Percentiles rank a stretch among this genome's conserved stretches.
Evolutionary conservation across 2,113 vertebrate species (phyloP).

Genomic region (Microcebus griseorufus): DNA sequence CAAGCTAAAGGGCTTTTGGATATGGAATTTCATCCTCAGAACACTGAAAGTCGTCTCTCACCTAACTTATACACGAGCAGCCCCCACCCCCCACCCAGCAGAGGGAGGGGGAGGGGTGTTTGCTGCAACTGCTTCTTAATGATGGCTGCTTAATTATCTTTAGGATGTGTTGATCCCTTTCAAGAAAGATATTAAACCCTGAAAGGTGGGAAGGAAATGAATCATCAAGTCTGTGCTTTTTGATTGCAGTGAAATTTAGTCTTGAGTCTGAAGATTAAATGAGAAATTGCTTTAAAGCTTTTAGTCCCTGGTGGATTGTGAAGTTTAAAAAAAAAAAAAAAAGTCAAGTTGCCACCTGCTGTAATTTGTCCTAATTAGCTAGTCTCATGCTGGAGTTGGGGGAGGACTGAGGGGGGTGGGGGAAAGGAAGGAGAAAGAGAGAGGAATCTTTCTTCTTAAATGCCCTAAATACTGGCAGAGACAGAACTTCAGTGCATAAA

Average conservation of each 20-base stretch:
- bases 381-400: slow-evolving; percentile 36
- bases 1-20: not conserved
- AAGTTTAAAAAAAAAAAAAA: slow-evolving; percentile 35
- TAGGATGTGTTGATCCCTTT: slow-evolving; percentile 68
- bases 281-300: slow-evolving; percentile 77
- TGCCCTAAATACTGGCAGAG: slow-evolving; percentile 45
- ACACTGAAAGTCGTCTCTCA: slow-evolving; percentile 42
- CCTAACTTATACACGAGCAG: not conserved
- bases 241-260: slow-evolving; percentile 74
- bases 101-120: not conserved
- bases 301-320: slow-evolving; percentile 66
- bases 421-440: not conserved
- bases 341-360: slow-evolving; percentile 74
- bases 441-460: not conserved
- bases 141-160: slow-evolving; percentile 72
- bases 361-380: slow-evolving; percentile 79
- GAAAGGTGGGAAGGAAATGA: slow-evolving; percentile 70
- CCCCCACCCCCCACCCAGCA: not conserved
- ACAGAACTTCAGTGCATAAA: not conserved
- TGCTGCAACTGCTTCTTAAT: slow-evolving; percentile 4
- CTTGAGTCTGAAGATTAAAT: slow-evolving; percentile 74
- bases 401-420: not conserved
- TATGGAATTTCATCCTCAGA: slow-evolving; percentile 41
- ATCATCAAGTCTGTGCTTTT: slow-evolving; percentile 66
- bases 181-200: slow-evolving; percentile 60